These are phyloP conservation scores for Sylvia borin DNA, from an alignment of 2,797 vertebrate genomes.

Conservation along the genomic window DNA sequence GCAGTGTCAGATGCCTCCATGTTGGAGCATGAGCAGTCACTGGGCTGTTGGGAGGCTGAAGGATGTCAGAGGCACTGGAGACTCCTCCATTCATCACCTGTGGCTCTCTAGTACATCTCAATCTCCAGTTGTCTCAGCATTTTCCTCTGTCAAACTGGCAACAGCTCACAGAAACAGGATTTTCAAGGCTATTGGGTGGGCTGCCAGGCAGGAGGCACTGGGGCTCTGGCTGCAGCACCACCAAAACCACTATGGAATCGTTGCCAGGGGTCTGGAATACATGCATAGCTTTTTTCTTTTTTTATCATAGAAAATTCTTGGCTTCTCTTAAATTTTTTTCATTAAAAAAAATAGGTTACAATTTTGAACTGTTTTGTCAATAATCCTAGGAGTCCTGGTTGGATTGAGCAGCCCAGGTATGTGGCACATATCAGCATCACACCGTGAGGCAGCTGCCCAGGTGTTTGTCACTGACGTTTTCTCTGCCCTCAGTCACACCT, in stretches of 20 bases:
- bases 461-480: not conserved
- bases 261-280: not conserved
- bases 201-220: not conserved
- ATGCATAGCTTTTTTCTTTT: fast-evolving
- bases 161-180: not conserved
- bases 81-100: not conserved
- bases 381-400: not conserved
- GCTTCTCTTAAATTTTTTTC: fast-evolving
- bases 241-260: not conserved
- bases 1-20: not conserved
- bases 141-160: not conserved
- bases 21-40: fast-evolving
- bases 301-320: not conserved
- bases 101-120: not conserved
- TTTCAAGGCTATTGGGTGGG: not conserved
- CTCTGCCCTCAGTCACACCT: not conserved
- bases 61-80: not conserved
- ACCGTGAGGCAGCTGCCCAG: not conserved
- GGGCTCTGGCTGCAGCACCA: not conserved
- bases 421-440: fast-evolving
- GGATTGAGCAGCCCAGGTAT: not conserved
- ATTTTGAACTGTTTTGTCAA: not conserved
- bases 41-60: not conserved
- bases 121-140: not conserved
- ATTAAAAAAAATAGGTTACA: fast-evolving